These are phyloP conservation scores for Fregetta grallaria DNA, from an alignment of 2,113 vertebrate species.

Conservation along the genomic window DNA sequence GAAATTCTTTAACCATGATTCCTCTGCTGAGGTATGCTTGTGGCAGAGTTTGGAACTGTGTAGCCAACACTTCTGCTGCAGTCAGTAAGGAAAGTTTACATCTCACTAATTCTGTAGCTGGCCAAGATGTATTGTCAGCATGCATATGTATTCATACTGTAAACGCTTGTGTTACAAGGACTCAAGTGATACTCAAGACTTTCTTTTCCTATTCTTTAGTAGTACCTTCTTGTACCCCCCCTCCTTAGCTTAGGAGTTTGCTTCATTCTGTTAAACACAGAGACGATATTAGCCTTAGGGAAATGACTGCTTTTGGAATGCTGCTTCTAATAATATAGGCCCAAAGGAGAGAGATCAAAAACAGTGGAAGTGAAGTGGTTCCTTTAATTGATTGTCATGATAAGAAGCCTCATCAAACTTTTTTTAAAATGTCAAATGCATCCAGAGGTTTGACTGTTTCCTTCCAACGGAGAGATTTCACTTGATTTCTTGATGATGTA, in stretches of 20 bases:
- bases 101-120: not conserved
- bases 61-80: not conserved
- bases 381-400: not conserved
- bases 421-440: not conserved
- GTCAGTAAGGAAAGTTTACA: not conserved
- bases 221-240: not conserved
- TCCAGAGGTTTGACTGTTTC: not conserved
- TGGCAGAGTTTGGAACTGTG: not conserved
- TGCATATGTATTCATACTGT: not conserved
- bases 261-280: not conserved
- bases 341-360: not conserved
- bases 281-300: not conserved
- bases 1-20: not conserved
- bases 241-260: not conserved
- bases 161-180: not conserved
- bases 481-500: not conserved
- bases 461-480: not conserved
- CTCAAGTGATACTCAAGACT: not conserved
- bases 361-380: not conserved
- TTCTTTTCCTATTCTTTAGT: not conserved
- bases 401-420: not conserved
- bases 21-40: not conserved
- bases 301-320: not conserved
- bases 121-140: not conserved
- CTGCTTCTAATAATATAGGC: not conserved